Conservation (phyloP, 2,113 vertebrate genomes). For the Carollia perspicillata region DNA sequence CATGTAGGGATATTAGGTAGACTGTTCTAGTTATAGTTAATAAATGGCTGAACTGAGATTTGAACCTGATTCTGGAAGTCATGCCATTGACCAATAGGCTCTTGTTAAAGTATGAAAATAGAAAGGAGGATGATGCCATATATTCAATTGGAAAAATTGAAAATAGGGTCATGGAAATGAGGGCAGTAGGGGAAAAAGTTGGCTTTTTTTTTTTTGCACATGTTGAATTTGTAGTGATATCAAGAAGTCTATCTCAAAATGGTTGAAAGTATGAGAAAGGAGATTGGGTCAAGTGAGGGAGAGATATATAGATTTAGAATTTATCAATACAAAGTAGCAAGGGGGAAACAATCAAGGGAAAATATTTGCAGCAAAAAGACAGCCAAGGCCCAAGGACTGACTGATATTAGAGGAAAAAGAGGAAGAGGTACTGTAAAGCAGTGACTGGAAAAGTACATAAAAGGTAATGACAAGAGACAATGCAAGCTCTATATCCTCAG, state of each 20-base stretch:
- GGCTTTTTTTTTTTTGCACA: neutral
- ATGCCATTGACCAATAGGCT: neutral
- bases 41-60: neutral
- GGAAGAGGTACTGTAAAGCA: neutral
- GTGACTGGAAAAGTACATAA: neutral
- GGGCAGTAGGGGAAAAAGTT: neutral
- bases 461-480: neutral
- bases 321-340: neutral
- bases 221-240: neutral
- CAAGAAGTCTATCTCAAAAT: neutral
- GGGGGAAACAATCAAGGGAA: neutral
- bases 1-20: neutral
- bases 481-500: neutral
- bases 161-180: neutral
- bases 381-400: neutral
- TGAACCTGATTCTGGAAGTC: neutral
- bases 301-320: neutral
- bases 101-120: neutral
- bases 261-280: neutral
- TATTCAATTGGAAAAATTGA: neutral
- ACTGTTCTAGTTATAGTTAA: neutral
- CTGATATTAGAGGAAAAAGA: neutral
- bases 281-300: neutral
- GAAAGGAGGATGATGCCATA: neutral
- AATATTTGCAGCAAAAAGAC: neutral